Evolutionary conservation across 2,797 vertebrate species (phyloP), one percentile per base, ranked within the genome.

Genomic region (Coracias cyanogaster): DNA sequence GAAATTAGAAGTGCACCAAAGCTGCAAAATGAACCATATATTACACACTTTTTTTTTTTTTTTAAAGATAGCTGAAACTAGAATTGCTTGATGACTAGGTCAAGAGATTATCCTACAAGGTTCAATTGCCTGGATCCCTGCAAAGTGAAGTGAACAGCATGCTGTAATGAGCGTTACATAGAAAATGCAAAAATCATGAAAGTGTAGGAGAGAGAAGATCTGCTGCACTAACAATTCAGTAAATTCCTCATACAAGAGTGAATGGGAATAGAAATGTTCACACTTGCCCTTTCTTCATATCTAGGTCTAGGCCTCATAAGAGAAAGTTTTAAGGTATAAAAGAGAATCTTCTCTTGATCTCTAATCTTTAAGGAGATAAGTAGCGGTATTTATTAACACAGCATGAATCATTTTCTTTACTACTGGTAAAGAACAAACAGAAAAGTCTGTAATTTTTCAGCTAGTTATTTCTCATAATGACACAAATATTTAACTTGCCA

Each of bases 401-500:
- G n/a, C 24, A 76, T 88, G 58, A 95, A 61, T 94, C 28, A 94
- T 65, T 66, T 86, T 69, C n/a, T 69, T 78, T 81, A 72, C 37
- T 7, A 66, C 28, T 31, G 20, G 39, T 67, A 85, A 49, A 4
- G 60, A 94, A 83, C 82, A 94, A 95, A 91, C 37, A 94, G 76
- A 82, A 71, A 67, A 33, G 43, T 35, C 70, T 41, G 17, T 65
- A 29, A 79, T 84, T 90, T 91, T 88, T 70, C 58, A 91, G 41
- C 16, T 37, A 72, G 62, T 57, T 81, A 57, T 64, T 86, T 73
- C 70, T 84, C 57, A 29, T 24, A 76, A 45, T 35, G 52, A 94
- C 86, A 91, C 41, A 77, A 73, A 90, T 66, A 26, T 86, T 89
- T 95, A 88, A 62, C 69, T 89, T 83, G 37, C 79, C 85, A 91